Conservation (phyloP, 2,797 vertebrate genomes). For the Gymnocypris eckloni region DNA sequence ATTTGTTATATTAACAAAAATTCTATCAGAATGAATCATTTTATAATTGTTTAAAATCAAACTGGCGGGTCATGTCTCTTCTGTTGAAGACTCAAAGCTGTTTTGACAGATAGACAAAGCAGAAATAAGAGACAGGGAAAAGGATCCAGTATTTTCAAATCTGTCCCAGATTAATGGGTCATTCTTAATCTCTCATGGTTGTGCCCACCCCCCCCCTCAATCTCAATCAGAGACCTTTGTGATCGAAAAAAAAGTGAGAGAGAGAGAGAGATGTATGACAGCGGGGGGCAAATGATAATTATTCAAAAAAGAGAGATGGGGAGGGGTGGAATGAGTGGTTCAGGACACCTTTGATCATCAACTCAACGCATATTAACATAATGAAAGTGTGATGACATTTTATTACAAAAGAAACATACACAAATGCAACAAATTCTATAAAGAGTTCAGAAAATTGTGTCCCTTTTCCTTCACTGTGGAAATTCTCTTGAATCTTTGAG, state of each 20-base stretch:
- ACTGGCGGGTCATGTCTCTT: not conserved
- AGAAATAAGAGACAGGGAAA: conserved; percentile 43
- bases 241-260: conserved; percentile 68
- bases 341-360: conserved; percentile 11
- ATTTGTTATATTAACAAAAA: not conserved
- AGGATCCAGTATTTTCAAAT: conserved; percentile 63
- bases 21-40: not conserved
- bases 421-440: not conserved
- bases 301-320: conserved; percentile 55
- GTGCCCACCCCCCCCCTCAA: conserved; percentile 69
- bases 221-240: conserved; percentile 74
- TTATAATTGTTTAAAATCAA: not conserved
- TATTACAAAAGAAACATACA: conserved; percentile 31
- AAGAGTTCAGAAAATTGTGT: not conserved
- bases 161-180: conserved; percentile 80
- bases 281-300: conserved; percentile 72
- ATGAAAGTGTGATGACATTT: conserved; percentile 26
- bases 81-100: not conserved
- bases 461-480: not conserved
- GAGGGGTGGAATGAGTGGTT: conserved; percentile 14
- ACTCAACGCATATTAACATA: conserved; percentile 14
- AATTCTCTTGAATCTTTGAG: not conserved
- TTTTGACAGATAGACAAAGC: conserved; percentile 56
- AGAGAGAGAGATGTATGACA: conserved; percentile 68
- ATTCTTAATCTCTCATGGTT: conserved; percentile 80